Base-by-base conservation (phyloP, 2,888 invertebrate genomes). In the Dexiosoma caninum region DNA sequence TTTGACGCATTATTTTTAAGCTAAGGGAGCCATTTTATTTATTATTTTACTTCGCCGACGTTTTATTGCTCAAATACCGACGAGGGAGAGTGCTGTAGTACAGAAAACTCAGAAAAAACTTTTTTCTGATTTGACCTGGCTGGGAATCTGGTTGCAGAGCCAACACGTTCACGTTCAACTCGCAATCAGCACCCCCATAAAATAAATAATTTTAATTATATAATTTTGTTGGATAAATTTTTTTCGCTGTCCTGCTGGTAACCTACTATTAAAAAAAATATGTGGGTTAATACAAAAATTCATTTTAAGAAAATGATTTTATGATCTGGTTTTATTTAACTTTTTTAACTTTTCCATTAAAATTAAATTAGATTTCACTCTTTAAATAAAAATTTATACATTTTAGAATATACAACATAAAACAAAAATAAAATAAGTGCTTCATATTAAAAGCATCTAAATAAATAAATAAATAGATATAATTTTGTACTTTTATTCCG, bases 261-360 rank as follows among this genome's bases (percentile, higher is more conserved):
- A 59, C 70, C 46, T 57, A 70, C 35, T 6, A 14, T 44, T 35
- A 59, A 7, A 16, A 72, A 70, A 30, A 70, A 14, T 57, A 66
- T 66, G 67, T n/a, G n/a, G n/a, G 6, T 76, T 75, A 12, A 76
- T 7, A 57, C 75, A 76, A 23, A 74, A 49, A 51, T 67, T 82
- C 8, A 53, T 30, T 53, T 30, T 30, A 44, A 21, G 21, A 2
- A 44, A 44, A 9, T 53, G 23, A 14, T 14, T 53, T 51, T 6
- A 3, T 6, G 27, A 5, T 27, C n/a, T n/a, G n/a, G n/a, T 27
- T 53, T 53, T n/a, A 30, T 30, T 30, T n/a, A 8, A n/a, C 2
- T 53, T 53, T 27, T 27, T 27, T 27, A 5, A 27, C 27, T 27
- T 27, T 5, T 6, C 6, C 27, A 3, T 27, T 27, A 27, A n/a